Conservation (phyloP, 2,888 invertebrate species). For the Cetonia aurata region DNA sequence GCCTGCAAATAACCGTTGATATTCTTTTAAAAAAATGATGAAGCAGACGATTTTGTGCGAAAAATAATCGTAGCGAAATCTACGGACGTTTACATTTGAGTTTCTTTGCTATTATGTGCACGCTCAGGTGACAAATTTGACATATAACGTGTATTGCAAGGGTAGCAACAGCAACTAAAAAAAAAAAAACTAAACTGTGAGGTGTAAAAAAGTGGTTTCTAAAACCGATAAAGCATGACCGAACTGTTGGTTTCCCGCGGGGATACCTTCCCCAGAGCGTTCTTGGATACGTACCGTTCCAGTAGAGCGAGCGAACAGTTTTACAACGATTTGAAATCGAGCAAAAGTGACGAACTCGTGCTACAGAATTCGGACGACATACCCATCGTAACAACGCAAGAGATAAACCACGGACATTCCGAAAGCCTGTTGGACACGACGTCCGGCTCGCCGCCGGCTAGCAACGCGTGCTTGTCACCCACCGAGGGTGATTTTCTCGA, state of each 20-base stretch:
- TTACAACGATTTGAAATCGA: constrained; percentile 67
- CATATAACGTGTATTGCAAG: neutral
- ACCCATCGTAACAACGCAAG: constrained; percentile 58
- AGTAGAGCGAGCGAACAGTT: constrained; percentile 62
- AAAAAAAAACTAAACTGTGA: neutral
- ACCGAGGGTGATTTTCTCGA: constrained; percentile 61
- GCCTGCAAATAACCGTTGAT: no score
- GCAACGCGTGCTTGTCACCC: constrained; percentile 59
- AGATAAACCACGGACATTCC: constrained; percentile 67
- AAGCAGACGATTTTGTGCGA: no score
- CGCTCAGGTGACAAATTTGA: neutral
- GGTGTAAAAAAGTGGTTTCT: neutral
- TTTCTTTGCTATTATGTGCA: neutral
- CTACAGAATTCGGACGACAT: constrained; percentile 67
- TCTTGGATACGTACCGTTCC: constrained; percentile 64
- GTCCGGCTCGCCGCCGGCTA: neutral
- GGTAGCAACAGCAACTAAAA: neutral
- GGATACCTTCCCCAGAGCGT: constrained; percentile 66
- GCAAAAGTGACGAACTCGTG: constrained; percentile 69
- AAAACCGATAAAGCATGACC: constrained; percentile 58
- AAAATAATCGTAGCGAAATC: no score
- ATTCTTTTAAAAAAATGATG: no score
- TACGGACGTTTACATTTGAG: no score
- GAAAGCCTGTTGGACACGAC: constrained; percentile 64
- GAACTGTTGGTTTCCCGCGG: constrained; percentile 65